Evolutionary conservation across 2,888 invertebrate species (phyloP), one percentile per base, ranked within the genome.

Genomic region (Epicampocera succincta): DNA sequence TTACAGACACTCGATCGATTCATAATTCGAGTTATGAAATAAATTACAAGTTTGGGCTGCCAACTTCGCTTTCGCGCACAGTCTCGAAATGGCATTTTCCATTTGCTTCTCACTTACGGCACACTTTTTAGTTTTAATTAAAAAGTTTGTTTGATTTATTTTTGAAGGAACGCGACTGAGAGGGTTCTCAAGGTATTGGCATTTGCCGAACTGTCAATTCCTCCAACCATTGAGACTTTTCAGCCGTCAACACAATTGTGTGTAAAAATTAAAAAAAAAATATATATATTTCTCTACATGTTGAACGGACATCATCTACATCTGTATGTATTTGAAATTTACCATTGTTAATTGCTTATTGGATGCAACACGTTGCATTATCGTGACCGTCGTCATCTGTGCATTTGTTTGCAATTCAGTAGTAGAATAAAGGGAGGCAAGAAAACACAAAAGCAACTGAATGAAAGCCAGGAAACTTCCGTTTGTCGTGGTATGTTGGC

Each of bases 261-360:
- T n/a, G 46, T 46, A 15, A 46, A 33, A 33, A 33, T 33, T 8
- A 33, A 33, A 5, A 33, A 33, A 33, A 33, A 5, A 33, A 52
- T 29, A 3, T 52, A 25, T 25, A 6, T 17, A 3, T 15, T 15
- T n/a, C 8, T 33, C 8, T 33, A 33, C 33, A 33, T 72, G 48
- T 56, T 69, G n/a, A n/a, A n/a, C 63, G 21, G 44, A 15, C 48
- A 66, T 72, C 58, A 72, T 66, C 44, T 72, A 56, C 33, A 33
- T 33, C 8, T 73, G 33, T 33, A 33, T 73, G 33, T 33, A 33
- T 33, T 76, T 76, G 80, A 76, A 60, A 60, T 65, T 75, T 68
- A 66, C 81, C 81, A 84, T 84, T 84, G 84, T 84, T 84, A 84
- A 84, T 84, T 84, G 84, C 80, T 82, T 79, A 82, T 82, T 82